Evolutionary conservation across 2,797 vertebrate genomes (phyloP), one percentile per base, ranked within the genome.

Genomic region (Petrocephalus sullivani): DNA sequence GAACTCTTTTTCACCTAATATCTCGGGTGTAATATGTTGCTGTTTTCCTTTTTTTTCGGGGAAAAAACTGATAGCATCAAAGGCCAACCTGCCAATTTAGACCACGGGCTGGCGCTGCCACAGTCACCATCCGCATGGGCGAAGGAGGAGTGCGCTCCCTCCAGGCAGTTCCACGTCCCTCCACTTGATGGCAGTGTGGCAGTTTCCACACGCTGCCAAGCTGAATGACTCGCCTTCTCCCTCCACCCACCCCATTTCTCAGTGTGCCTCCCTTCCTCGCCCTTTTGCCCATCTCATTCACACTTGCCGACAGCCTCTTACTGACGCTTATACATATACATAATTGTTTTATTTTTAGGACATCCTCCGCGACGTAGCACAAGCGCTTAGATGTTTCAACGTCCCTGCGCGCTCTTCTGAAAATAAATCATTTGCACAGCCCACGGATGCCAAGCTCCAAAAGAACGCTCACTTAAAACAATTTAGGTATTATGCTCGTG

Each of bases 391-490:
- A 54, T 84, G 51, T 64, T 8, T 16, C 28, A 33, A 16, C 54
- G 23, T 37, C 54, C 58, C 0, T 58, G 84, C 28, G 16, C 33
- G 54, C 12, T 41, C 71, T 46, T 75, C 71, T 82, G 78, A 82
- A 82, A 82, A 54, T 54, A 87, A 61, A 81, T 49, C 23, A 61
- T 71, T n/a, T 41, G 49, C 60, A 60, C 60, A 54, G 19, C 82
- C n/a, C 64, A 51, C 49, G 16, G 60, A 61, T 86, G 92, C 90
- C 84, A 89, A 91, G 90, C 89, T 90, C 91, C 81, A 88, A 90
- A 89, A 91, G 90, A 88, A 91, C 88, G 90, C 37, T 0, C 84
- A 71, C 8, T 87, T 91, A 33, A 90, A 91, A 88, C 61, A 81
- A 81, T 57, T 49, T 23, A 78, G 84, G 89, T 85, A 64, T 71